Base-by-base conservation (phyloP, 1,140 invertebrate genomes). In the Drosophila rufa region DNA sequence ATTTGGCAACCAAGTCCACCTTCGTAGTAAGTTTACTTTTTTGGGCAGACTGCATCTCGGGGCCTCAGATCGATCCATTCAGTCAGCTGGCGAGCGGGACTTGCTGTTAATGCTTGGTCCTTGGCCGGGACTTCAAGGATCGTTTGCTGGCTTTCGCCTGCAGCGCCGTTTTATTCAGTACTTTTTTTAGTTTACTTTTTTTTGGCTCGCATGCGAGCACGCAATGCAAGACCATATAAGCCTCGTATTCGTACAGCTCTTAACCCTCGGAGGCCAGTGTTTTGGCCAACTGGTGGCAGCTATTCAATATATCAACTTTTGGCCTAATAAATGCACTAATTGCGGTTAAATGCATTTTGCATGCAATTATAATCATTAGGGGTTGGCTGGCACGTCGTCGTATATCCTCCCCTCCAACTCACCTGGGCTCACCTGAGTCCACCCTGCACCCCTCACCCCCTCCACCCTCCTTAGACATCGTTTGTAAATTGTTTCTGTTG, bases 261-360 rank as follows among this genome's bases (percentile, higher is more conserved):
- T 56, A 40, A 56, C 53, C 53, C 53, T 40, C 53, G 14, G 33
- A 19, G 58, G 36, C 22, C 40, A 42, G 53, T 59, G 40, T 43
- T 73, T 57, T 58, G 60, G 65, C 66, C 78, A 75, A 79, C 74
- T 79, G 80, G 75, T 73, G 69, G 65, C 75, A 55, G 73, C 78
- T 85, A 85, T 80, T 91, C 80, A 89, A 91, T 91, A 82, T 80
- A 82, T 82, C 80, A 81, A 73, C 80, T 90, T 91, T 85, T 91
- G 91, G 85, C 91, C 86, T 84, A 92, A 92, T 92, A 92, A 92
- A 92, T 91, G 86, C 83, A 92, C 86, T 92, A 92, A 92, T 92
- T 92, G 91, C 91, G 91, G 91, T 92, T 92, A 92, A 92, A 92
- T 85, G 83, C 91, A 80, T 82, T 92, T 92, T 89, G 86, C 91